Evolutionary conservation across 2,113 vertebrate genomes (phyloP).

Genomic region (Panurus biarmicus): DNA sequence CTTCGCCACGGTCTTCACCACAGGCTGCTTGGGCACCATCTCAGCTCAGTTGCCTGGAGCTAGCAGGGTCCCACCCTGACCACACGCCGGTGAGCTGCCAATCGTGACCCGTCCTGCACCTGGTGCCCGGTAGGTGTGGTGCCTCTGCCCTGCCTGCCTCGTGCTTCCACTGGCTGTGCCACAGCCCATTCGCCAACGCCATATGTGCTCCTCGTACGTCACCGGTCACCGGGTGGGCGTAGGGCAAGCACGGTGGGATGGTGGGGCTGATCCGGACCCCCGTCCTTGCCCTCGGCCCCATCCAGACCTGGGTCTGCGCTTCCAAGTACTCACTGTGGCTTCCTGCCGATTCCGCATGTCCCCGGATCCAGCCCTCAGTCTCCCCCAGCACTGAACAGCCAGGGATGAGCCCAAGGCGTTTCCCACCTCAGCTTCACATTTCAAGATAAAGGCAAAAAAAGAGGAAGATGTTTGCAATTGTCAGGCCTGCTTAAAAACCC

Average conservation of each 20-base stretch:
- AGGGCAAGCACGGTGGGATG: not conserved
- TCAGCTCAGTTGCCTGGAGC: not conserved
- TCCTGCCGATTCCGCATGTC: fast-evolving
- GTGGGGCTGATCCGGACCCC: not conserved
- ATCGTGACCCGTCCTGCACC: fast-evolving
- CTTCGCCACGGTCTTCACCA: not conserved
- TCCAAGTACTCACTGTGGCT: not conserved
- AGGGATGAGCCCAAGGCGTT: not conserved
- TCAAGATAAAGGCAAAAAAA: not conserved
- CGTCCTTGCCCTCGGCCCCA: fast-evolving
- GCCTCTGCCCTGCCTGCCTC: not conserved
- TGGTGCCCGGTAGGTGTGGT: not conserved
- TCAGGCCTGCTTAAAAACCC: not conserved
- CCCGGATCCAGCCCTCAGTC: not conserved
- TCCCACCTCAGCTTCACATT: not conserved
- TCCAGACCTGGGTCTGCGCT: no score
- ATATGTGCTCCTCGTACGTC: not conserved
- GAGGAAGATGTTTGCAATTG: not conserved
- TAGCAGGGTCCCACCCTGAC: not conserved
- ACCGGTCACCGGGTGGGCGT: not conserved
- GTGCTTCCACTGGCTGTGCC: not conserved
- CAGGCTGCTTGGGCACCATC: no score
- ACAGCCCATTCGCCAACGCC: not conserved
- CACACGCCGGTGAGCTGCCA: not conserved
- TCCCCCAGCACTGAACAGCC: no score